phyloP scores from a whole-genome alignment of 2,888 invertebrate genomes.

The Drosophila gaucha region DNA sequence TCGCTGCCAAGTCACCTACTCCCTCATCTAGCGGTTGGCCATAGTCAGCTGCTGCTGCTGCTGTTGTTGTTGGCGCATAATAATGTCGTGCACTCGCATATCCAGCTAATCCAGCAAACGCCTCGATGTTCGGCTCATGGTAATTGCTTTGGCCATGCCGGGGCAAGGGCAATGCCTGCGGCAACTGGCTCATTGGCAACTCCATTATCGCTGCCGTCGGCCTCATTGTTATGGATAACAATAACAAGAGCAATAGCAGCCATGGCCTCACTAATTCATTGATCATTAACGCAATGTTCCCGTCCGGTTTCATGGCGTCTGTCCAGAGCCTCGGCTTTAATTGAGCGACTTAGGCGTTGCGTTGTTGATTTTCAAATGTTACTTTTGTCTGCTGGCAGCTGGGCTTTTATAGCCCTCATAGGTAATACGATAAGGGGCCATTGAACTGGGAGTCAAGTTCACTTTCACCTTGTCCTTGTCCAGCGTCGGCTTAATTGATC shows the following conservation, averaged over 20 bases:
- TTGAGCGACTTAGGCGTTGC: slow-evolving; percentile 11
- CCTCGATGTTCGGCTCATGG: slow-evolving; percentile 49
- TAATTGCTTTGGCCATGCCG: slow-evolving; percentile 65
- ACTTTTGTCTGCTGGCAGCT: slow-evolving; percentile 20
- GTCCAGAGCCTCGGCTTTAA: neutral
- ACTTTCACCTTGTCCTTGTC: slow-evolving; percentile 55
- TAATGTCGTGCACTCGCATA: slow-evolving; percentile 65
- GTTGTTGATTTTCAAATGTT: slow-evolving; percentile 51
- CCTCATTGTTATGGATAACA: slow-evolving; percentile 59
- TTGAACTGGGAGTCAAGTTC: slow-evolving; percentile 48
- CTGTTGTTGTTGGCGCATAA: slow-evolving; percentile 49
- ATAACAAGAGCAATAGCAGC: slow-evolving; percentile 12
- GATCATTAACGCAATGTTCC: slow-evolving; percentile 68
- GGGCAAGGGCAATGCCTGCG: slow-evolving; percentile 19
- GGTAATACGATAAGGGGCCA: slow-evolving; percentile 31
- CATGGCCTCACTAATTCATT: slow-evolving; percentile 55
- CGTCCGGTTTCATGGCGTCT: slow-evolving; percentile 20
- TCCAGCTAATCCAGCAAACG: slow-evolving; percentile 64
- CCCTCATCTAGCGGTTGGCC: slow-evolving; percentile 29
- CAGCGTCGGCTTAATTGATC: slow-evolving; percentile 20
- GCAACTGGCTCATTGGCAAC: slow-evolving; percentile 38
- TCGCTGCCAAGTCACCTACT: slow-evolving; percentile 63
- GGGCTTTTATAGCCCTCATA: slow-evolving; percentile 59
- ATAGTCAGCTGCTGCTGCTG: slow-evolving; percentile 29
- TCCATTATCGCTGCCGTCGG: slow-evolving; percentile 41